These are phyloP conservation scores for Lycia hirtaria DNA, from an alignment of 2,888 invertebrate genomes.

Conservation along the genomic window DNA sequence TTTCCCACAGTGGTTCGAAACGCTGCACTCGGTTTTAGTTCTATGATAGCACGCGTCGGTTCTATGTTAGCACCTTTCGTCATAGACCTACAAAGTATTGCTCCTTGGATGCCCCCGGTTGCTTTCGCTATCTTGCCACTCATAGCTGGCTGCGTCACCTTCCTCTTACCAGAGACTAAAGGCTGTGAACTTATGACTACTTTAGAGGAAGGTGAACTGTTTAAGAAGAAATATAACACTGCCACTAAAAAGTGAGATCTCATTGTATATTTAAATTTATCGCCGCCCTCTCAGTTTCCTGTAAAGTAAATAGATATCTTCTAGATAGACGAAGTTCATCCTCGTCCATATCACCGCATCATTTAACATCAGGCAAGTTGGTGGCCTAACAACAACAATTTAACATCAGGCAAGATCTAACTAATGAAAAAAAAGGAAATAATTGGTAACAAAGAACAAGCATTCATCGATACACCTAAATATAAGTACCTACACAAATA, in stretches of 20 bases:
- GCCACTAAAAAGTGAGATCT: not conserved
- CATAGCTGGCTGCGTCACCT: slow-evolving; percentile 78
- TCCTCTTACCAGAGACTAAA: slow-evolving; percentile 92
- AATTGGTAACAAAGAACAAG: no score
- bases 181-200: slow-evolving; percentile 91
- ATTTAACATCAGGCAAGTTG: no score
- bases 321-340: no score
- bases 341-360: no score
- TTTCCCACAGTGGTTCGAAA: slow-evolving; percentile 96
- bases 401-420: no score
- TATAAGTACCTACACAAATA: no score
- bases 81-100: slow-evolving; percentile 82
- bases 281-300: no score
- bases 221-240: slow-evolving; percentile 58
- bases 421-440: no score
- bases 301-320: no score
- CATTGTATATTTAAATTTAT: not conserved
- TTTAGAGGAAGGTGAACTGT: slow-evolving; percentile 90
- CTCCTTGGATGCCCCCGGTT: slow-evolving; percentile 88
- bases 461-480: no score
- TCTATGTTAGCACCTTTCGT: slow-evolving; percentile 94
- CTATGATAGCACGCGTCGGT: slow-evolving; percentile 94
- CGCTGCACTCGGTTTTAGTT: slow-evolving; percentile 94
- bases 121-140: slow-evolving; percentile 90
- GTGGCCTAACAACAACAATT: no score